Evolutionary conservation across 2,888 invertebrate genomes (phyloP).

Genomic region (Pachymerium ferrugineum): DNA sequence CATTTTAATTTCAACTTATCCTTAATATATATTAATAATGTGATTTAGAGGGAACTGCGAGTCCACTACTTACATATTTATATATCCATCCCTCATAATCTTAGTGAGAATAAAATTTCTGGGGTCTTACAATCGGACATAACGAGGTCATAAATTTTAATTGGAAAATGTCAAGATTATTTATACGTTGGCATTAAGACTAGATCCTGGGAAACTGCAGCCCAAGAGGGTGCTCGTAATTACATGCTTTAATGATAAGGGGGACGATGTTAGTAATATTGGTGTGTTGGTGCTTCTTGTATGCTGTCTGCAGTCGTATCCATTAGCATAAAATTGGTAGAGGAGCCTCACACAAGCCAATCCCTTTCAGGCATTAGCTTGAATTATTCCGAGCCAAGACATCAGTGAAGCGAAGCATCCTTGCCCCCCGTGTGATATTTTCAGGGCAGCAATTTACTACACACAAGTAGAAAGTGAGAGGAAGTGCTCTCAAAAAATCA

Average conservation of each 20-base stretch:
- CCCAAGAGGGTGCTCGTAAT: neutral
- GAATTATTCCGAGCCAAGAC: constrained; percentile 9
- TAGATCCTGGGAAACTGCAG: constrained; percentile 14
- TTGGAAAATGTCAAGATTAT: constrained; percentile 21
- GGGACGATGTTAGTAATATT: constrained; percentile 2
- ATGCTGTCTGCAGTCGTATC: neutral
- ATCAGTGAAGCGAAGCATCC: constrained; percentile 13
- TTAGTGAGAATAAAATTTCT: neutral
- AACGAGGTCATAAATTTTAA: constrained; percentile 21
- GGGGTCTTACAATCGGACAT: neutral
- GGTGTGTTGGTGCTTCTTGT: constrained; percentile 5
- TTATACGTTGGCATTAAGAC: constrained; percentile 18
- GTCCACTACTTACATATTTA: neutral
- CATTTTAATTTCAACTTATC: neutral
- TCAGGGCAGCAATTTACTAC: neutral
- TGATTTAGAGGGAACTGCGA: neutral
- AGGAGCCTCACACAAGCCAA: constrained; percentile 1
- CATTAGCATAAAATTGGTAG: constrained; percentile 18
- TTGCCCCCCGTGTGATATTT: constrained; percentile 15
- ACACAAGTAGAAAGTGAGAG: neutral
- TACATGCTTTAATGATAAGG: constrained; percentile 21
- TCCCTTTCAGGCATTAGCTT: constrained; percentile 21
- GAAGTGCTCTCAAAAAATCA: constrained; percentile 13
- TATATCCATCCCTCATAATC: neutral
- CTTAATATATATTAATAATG: neutral